Base-by-base conservation (phyloP, 2,113 vertebrate species). In the Axis porcinus region DNA sequence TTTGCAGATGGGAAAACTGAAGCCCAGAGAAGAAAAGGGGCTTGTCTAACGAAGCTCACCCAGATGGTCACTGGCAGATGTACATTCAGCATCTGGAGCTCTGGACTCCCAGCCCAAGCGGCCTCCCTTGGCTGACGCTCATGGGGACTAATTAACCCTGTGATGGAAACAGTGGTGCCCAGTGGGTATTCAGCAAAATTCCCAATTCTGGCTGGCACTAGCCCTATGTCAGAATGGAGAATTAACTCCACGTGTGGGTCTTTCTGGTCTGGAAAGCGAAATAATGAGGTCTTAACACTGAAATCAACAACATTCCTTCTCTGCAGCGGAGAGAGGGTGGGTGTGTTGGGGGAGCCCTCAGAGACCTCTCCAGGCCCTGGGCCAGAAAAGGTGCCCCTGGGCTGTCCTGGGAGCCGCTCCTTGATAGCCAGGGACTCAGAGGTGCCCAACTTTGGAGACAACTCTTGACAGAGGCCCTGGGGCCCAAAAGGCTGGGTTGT, bases 91-190 rank as follows among this genome's bases (percentile, higher is more conserved):
- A 60, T 62, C 91, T 28, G 45, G 50, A 82, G 50, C 87, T 96
- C 85, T 52, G 52, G 84, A 52, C 62, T 93, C 89, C 78, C 67
- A 30, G 50, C 19, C 86, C 55, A 7, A 21, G 82, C 43, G n/a
- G 81, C 55, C 55, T 93, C 89, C 60, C 55, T 62, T 9, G 78
- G 86, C 60, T 12, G 13, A 95, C 70, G 85, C 96, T 95, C 97
- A 4, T 4, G 23, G 97, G 96, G 91, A 97, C 97, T 91, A 91
- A 98, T 97, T 96, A 97, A 94, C 96, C 96, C 95, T 84, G 93
- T 91, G 83, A 89, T 97, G 95, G 91, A 97, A 96, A 97, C 40
- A 83, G 89, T 12, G 30, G 86, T 79, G 45, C 83, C 97, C 91
- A 43, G 86, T 70, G 97, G 89, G 93, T 85, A 95, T 78, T 95